Percentiles rank a stretch among this genome's conserved stretches.
Conservation (phyloP, 2,888 invertebrate genomes). For the Lamproptera curius region DNA sequence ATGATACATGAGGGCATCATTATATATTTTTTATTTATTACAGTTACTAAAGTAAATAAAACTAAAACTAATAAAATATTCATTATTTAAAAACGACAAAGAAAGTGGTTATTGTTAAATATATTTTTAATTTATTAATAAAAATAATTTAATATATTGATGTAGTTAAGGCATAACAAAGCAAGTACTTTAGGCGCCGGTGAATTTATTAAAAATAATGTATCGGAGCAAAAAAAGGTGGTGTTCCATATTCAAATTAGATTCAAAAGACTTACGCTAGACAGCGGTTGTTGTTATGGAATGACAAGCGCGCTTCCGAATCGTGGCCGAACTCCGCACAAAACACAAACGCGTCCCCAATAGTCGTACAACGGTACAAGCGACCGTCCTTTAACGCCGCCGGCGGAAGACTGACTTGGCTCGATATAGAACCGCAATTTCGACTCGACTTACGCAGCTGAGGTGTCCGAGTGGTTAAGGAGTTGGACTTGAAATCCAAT, state of each 20-base stretch:
- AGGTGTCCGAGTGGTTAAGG: slow-evolving; percentile 79
- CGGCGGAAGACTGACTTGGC: slow-evolving; percentile 1
- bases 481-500: slow-evolving; percentile 79
- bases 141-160: too few species aligned
- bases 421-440: slow-evolving; percentile 26
- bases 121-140: too few species aligned
- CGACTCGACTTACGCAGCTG: slow-evolving; percentile 40
- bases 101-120: too few species aligned
- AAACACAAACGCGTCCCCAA: background rate
- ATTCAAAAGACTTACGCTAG: background rate
- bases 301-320: background rate
- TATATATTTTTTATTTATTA: too few species aligned
- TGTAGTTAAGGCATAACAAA: too few species aligned
- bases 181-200: too few species aligned
- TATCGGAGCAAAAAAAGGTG: too few species aligned
- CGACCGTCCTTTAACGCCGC: slow-evolving; percentile 11
- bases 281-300: background rate
- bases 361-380: slow-evolving; percentile 2
- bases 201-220: too few species aligned
- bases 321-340: background rate
- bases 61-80: too few species aligned
- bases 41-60: too few species aligned
- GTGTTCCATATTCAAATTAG: background rate
- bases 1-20: too few species aligned
- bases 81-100: too few species aligned